Percentiles rank a stretch among this genome's conserved stretches.
phyloP scores from a whole-genome alignment of 2,888 invertebrate genomes.

The Chymomyza procnemis region DNA sequence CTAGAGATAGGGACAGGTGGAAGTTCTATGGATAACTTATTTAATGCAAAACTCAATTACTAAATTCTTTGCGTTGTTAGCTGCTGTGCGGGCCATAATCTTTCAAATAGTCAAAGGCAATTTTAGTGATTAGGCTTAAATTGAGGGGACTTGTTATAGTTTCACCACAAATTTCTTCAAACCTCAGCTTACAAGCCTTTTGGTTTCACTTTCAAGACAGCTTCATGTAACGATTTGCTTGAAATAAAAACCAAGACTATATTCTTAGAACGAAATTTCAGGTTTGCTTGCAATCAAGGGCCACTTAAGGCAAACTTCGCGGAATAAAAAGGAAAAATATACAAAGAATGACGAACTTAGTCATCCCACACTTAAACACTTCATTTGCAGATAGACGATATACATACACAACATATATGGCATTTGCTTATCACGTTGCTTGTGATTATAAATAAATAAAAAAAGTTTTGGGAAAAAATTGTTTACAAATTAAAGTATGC shows the following conservation, averaged over 20 bases:
- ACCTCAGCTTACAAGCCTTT: no score
- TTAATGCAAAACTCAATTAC: no score
- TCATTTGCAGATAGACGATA: neutral
- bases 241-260: neutral
- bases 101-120: no score
- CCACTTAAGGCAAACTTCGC: neutral
- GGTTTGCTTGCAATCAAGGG: neutral
- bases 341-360: neutral
- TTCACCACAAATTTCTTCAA: no score
- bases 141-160: no score
- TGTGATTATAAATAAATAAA: constrained; percentile 1
- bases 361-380: neutral
- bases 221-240: neutral
- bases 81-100: no score
- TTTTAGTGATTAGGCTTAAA: no score
- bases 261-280: neutral
- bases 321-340: neutral
- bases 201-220: neutral
- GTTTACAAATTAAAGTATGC: neutral
- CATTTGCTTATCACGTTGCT: neutral
- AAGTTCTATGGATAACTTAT: no score
- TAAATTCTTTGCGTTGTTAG: no score
- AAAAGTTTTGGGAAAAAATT: constrained; percentile 3
- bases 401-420: neutral
- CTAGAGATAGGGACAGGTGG: no score